Evolutionary conservation across 2,888 invertebrate species (phyloP).

Genomic region (Cryptocephalus primarius): DNA sequence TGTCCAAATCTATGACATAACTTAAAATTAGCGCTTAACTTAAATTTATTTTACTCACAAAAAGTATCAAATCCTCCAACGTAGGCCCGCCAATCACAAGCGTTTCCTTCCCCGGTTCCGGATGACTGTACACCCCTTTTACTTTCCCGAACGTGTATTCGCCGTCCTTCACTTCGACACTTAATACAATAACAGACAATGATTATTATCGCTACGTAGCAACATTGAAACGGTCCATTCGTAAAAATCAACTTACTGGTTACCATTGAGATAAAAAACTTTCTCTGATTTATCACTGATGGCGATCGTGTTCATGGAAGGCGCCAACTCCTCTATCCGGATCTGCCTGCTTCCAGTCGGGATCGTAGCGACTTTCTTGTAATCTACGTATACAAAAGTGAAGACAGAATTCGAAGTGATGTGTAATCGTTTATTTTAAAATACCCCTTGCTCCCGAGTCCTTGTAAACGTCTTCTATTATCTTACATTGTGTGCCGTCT

Average conservation of each 20-base stretch:
- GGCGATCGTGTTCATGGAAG: conserved; percentile 47
- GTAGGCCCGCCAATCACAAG: conserved; percentile 51
- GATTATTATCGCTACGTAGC: too few species aligned
- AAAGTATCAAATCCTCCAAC: conserved; percentile 46
- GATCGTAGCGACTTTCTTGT: conserved; percentile 47
- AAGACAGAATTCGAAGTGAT: not conserved
- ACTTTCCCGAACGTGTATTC: conserved; percentile 39
- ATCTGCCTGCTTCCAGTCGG: conserved; percentile 51
- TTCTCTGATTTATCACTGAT: conserved; percentile 39
- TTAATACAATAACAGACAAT: conserved; percentile 7
- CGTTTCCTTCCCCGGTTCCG: conserved; percentile 43
- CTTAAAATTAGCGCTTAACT: too few species aligned
- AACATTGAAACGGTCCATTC: too few species aligned
- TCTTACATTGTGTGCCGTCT: conserved; percentile 53
- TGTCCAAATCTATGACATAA: too few species aligned
- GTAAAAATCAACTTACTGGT: conserved; percentile 39
- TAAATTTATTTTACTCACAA: conserved; percentile 46
- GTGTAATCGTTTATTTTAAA: not conserved
- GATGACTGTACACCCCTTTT: conserved; percentile 40
- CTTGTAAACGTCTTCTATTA: conserved; percentile 44
- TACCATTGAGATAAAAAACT: conserved; percentile 49
- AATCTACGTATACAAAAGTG: conserved; percentile 19
- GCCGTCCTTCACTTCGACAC: conserved; percentile 32
- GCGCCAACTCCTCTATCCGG: conserved; percentile 44
- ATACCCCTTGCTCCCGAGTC: conserved; percentile 19